phyloP scores from a whole-genome alignment of 2,888 invertebrate species.

The Leptopterna dolabrata region DNA sequence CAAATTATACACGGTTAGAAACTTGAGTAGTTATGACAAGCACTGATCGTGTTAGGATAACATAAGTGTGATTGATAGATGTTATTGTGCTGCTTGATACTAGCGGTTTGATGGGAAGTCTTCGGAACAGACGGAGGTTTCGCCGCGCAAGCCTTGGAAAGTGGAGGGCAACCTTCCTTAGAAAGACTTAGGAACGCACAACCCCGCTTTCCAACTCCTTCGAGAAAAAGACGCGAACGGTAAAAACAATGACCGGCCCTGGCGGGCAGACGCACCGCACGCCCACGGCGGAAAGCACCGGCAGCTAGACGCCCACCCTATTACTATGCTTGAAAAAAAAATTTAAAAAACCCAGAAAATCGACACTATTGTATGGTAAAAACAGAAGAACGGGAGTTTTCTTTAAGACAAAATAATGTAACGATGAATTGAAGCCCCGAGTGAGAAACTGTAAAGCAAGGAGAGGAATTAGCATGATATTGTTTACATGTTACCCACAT shows the following conservation, averaged over 20 bases:
- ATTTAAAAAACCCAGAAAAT: too few relatives aligned
- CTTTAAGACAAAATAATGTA: too few relatives aligned
- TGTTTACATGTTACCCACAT: too few relatives aligned
- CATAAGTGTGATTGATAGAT: neutral
- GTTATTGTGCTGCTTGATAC: neutral
- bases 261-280: neutral
- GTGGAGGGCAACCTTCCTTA: constrained; percentile 12
- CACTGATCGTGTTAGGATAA: too few relatives aligned
- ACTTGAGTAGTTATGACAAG: too few relatives aligned
- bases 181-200: neutral
- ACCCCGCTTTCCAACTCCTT: neutral
- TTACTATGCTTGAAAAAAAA: too few relatives aligned
- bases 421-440: too few relatives aligned
- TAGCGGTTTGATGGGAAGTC: neutral
- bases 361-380: too few relatives aligned
- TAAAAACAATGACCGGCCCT: neutral
- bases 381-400: too few relatives aligned
- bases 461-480: too few relatives aligned
- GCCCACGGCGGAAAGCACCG: neutral
- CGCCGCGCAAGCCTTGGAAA: neutral
- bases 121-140: neutral
- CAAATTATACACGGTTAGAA: too few relatives aligned
- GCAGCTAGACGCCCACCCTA: neutral
- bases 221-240: neutral
- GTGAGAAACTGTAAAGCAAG: too few relatives aligned